phyloP scores from a whole-genome alignment of 2,113 vertebrate genomes.

The Geococcyx californianus region DNA sequence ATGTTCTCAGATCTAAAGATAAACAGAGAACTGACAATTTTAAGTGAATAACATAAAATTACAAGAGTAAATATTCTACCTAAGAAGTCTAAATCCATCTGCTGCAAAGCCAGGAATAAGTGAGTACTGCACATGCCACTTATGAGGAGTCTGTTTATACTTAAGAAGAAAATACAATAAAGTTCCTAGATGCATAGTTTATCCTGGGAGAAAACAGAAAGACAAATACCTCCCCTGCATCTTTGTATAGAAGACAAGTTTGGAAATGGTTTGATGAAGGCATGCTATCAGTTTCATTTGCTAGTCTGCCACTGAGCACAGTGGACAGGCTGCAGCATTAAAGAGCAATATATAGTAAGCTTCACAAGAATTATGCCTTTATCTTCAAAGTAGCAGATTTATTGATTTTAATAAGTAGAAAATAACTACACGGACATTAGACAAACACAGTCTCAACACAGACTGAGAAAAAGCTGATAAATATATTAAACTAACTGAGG shows the following conservation, averaged over 20 bases:
- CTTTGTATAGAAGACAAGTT: not conserved
- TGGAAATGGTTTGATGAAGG: constrained; percentile 6
- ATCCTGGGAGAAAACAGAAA: not conserved
- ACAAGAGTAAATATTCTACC: not conserved
- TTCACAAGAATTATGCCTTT: constrained; percentile 68
- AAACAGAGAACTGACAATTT: constrained; percentile 37
- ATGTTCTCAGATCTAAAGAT: constrained; percentile 16
- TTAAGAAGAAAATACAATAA: not conserved
- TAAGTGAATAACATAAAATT: constrained; percentile 24
- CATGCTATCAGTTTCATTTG: constrained; percentile 9
- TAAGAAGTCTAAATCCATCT: constrained; percentile 27
- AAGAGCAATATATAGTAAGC: constrained; percentile 40
- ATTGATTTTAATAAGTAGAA: constrained; percentile 81
- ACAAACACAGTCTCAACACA: constrained; percentile 82
- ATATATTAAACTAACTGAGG: constrained; percentile 78
- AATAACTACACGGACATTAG: constrained; percentile 80
- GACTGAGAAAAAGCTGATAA: constrained; percentile 80
- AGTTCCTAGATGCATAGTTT: not conserved
- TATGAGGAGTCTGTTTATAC: not conserved
- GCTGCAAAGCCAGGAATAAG: not conserved
- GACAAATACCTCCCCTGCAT: not conserved
- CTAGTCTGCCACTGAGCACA: constrained; percentile 34
- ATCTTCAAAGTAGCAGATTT: constrained; percentile 76
- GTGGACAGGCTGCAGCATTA: constrained; percentile 61
- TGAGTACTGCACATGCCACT: not conserved